Conservation (phyloP, 2,113 vertebrate species). For the Sturnus vulgaris region DNA sequence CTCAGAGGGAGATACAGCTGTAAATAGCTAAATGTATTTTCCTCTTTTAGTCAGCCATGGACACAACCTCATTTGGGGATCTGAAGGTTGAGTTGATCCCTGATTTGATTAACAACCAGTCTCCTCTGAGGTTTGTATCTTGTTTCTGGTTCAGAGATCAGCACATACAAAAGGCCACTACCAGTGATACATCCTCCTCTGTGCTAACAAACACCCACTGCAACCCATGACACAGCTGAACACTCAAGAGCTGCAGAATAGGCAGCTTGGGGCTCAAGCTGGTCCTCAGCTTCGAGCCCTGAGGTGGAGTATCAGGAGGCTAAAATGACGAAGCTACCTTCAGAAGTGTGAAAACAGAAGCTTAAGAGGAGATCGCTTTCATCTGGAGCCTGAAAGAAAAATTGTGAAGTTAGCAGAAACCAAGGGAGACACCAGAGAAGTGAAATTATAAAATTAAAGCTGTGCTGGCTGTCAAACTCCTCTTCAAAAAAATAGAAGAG, state of each 20-base stretch:
- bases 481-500: background rate
- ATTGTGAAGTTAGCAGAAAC: slow-evolving; percentile 55
- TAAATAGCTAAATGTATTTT: slow-evolving; percentile 26
- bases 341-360: slow-evolving; percentile 46
- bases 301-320: background rate
- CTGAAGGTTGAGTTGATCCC: background rate
- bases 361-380: slow-evolving; percentile 41
- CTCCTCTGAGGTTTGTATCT: background rate
- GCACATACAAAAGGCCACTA: background rate
- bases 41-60: background rate
- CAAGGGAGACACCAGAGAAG: slow-evolving; percentile 51
- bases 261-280: background rate
- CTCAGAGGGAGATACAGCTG: background rate
- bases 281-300: background rate
- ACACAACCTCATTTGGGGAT: slow-evolving; percentile 26
- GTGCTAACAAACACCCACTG: background rate
- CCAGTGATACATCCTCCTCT: background rate
- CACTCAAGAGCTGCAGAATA: background rate
- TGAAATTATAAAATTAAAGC: slow-evolving; percentile 58
- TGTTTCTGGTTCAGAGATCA: slow-evolving; percentile 25
- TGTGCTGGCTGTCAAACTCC: background rate
- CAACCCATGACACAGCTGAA: background rate
- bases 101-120: slow-evolving; percentile 15
- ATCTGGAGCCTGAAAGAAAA: slow-evolving; percentile 50
- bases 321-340: slow-evolving; percentile 37